These are phyloP conservation scores for Eupleurogrammus muticus DNA, from an alignment of 2,797 vertebrate genomes.

Conservation along the genomic window DNA sequence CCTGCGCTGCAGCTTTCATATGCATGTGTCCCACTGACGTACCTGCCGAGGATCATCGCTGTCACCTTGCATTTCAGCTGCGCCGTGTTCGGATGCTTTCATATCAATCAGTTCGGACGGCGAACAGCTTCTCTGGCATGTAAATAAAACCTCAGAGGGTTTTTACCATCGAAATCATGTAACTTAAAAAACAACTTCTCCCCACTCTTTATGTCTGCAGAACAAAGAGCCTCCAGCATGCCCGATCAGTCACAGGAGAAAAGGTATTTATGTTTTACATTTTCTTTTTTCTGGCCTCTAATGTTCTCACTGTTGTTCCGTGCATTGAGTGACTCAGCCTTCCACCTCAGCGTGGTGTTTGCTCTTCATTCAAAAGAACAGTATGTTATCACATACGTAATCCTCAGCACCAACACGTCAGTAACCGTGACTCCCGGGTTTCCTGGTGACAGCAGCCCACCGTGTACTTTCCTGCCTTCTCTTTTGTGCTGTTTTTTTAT, in stretches of 20 bases:
- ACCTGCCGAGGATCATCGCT: background rate
- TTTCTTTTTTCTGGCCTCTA: background rate
- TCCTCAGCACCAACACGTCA: slow-evolving; percentile 1
- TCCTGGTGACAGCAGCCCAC: slow-evolving; percentile 40
- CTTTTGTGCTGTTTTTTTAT: slow-evolving; percentile 33
- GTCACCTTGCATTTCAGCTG: slow-evolving; percentile 15
- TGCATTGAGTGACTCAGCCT: background rate
- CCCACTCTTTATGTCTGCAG: slow-evolving; percentile 60
- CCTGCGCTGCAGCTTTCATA: slow-evolving; percentile 30
- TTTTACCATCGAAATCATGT: background rate
- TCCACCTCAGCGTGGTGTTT: background rate
- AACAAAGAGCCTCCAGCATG: slow-evolving; percentile 65
- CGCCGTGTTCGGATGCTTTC: slow-evolving; percentile 4
- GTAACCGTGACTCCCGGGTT: slow-evolving; percentile 50
- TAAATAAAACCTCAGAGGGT: slow-evolving; percentile 16
- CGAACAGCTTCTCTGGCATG: slow-evolving; percentile 13
- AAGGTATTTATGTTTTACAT: slow-evolving; percentile 65
- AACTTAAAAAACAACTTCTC: slow-evolving; percentile 7
- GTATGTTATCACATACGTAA: slow-evolving; percentile 20
- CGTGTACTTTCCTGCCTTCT: slow-evolving; percentile 43
- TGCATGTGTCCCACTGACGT: background rate
- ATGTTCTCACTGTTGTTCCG: background rate
- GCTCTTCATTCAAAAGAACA: slow-evolving; percentile 21
- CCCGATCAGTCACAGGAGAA: slow-evolving; percentile 75
- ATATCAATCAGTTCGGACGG: slow-evolving; percentile 1